Evolutionary conservation across 53 echinoderm and acorn worm species (phyloP), one percentile per base, ranked within the genome.

Genomic region (Henricia sp.): DNA sequence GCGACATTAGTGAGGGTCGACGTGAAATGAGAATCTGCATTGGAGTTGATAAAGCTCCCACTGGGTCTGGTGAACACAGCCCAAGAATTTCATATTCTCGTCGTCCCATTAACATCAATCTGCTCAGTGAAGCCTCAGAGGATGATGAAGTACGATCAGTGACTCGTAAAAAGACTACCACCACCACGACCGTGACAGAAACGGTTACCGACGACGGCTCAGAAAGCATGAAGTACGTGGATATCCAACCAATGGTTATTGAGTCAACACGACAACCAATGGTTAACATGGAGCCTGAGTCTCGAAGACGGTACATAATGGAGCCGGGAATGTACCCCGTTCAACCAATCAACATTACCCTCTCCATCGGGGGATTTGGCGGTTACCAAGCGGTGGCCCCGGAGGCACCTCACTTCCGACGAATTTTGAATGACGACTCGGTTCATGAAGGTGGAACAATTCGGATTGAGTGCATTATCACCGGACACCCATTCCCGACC

Each of bases 271-370:
- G 54, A 8, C 86, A 74, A 41, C 86, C 86, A 4, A 80, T 80
- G 80, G 80, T 80, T 29, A 80, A 62, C 19, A 80, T 80, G 80
- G 80, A 80, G 24, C 80, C 80, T 33, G 80, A 80, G 43, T 80
- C 80, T n/a, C 72, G 86, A 11, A 43, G 86, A n/a, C 67, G 86
- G 19, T 86, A 86, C n/a, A 74, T 76, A 39, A 54, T 86, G 4
- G 86, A 67, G 26, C 80, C 63, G 19, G 80, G 80, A 40, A 64
- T 41, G 53, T 83, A 70, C 40, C 88, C 91, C 20, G 74, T 88
- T 28, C 91, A 75, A 52, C 95, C 95, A 14, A 95, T 95, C 67
- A 95, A 95, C 71, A 95, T 95, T 67, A 95, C 88, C 25, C 69
- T 95, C 52, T 87, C 92, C 76, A 95, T 95, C 50, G 77, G 89